Evolutionary conservation across 1,140 invertebrate species (phyloP), one percentile per base, ranked within the genome.

Genomic region (Centruroides sculpturatus): DNA sequence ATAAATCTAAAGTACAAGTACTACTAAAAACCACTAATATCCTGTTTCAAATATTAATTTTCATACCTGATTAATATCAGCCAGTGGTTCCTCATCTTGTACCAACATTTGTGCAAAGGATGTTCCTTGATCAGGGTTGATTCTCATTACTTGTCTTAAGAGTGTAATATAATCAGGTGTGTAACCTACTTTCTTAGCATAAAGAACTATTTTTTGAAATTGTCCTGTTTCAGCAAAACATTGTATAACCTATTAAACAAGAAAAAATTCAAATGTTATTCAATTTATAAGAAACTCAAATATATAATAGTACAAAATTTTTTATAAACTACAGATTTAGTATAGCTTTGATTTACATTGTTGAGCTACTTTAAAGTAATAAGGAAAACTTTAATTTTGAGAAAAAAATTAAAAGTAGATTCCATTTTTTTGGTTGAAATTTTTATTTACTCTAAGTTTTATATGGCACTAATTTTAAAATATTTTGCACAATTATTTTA

Each of bases 201-300:
- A 99, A 3, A 99, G 77, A 9, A 99, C 93, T 69, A 99, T 99
- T 75, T 99, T 99, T 71, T 98, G 92, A 76, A 97, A 99, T 73
- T 99, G 96, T 0, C 96, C 95, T 35, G 95, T 99, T 76, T 99
- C 97, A 8, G 97, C 97, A 75, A 99, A 99, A 74, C 94, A 98
- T 76, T 99, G 94, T 62, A 99, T 98, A 4, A 98, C 94, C 79
- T 83, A 65, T 36, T 34, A 6, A 51, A 34, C 49, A 5, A 41
- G 41, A 41, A 41, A 41, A 41, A 41, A 6, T 41, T 41, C 8
- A 41, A 41, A 41, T 23, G 23, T 23, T 1, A 23, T 23, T 23
- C 2, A 1, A 23, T 23, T 23, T 23, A 23, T 23, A 23, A 23
- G 23, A 23, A 23, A 23, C 23, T 23, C 23, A 23, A 23, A 23